Percentiles rank a stretch among this genome's conserved stretches.
Conservation (phyloP, 2,888 invertebrate genomes). For the Anagyrus pseudococci region DNA sequence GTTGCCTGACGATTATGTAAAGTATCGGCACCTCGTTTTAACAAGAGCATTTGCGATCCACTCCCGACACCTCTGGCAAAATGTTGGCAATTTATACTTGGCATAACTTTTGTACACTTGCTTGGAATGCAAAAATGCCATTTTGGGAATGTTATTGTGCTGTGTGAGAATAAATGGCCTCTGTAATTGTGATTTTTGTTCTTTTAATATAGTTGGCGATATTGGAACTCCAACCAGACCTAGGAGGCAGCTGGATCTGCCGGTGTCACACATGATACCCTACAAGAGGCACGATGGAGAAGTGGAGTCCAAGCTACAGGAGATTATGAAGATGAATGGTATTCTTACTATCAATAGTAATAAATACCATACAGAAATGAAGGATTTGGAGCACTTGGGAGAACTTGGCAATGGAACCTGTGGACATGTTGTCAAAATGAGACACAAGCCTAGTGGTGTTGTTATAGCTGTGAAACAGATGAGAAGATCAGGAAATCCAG, state of each 20-base stretch:
- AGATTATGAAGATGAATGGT: slow-evolving; percentile 93
- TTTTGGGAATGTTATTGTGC: too few relatives aligned
- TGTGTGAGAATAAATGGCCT: too few relatives aligned
- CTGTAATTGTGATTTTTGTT: not conserved
- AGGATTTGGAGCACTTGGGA: slow-evolving; percentile 84
- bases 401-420: slow-evolving; percentile 95
- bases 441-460: slow-evolving; percentile 82
- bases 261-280: slow-evolving; percentile 68
- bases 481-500: slow-evolving; percentile 94
- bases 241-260: slow-evolving; percentile 67
- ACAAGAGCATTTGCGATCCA: too few relatives aligned
- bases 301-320: slow-evolving; percentile 82
- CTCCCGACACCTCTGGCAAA: too few relatives aligned
- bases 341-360: slow-evolving; percentile 83
- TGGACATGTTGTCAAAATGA: slow-evolving; percentile 97
- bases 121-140: too few relatives aligned
- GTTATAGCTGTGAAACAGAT: slow-evolving; percentile 98
- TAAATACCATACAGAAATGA: slow-evolving; percentile 81
- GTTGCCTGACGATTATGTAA: too few relatives aligned
- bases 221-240: slow-evolving; percentile 65
- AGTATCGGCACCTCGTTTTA: too few relatives aligned
- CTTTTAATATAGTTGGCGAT: slow-evolving; percentile 56
- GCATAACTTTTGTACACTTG: too few relatives aligned
- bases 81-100: too few relatives aligned
- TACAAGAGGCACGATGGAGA: slow-evolving; percentile 70